Base-by-base conservation (phyloP, 1,140 invertebrate species). In the Bradynema listronoti region DNA sequence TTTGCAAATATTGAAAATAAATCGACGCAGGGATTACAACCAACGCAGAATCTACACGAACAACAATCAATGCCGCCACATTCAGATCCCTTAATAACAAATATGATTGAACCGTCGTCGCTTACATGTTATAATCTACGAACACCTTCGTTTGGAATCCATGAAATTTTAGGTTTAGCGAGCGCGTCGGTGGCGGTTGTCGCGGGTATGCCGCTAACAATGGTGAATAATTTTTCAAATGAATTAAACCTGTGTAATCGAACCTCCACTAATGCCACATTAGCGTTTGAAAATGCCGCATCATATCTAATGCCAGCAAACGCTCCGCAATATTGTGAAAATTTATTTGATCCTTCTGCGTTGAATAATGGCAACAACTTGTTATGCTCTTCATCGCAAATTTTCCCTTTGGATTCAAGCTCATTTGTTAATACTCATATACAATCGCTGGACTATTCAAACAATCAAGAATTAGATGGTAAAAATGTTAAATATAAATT, bases 161-260 rank as follows among this genome's bases (percentile, higher is more conserved):
- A 66, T 33, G 54, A 68, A 36, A 73, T 68, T n/a, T 41, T 68
- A 19, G 66, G 66, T 1, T 39, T 68, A 47, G 66, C 49, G 25
- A 57, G 14, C 9, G 60, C 66, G 16, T 33, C 51, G 14, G 39
- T 24, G 6, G 59, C 32, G 16, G 41, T 32, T 24, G 19, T 61
- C 22, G n/a, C 56, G 29, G 54, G 41, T 11, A 22, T n/a, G 24
- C 41, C 32, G 14, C 33, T 27, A 60, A 29, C 59, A 16, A 42
- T 47, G 22, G 47, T 32, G 27, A 5, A n/a, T 19, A 32, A 19
- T 50, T 50, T 5, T n/a, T n/a, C 9, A 32, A 32, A 30, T 50
- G n/a, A 5, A n/a, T 32, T 4, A n/a, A n/a, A 24, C 14, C 27
- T 4, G 16, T 32, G n/a, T n/a, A n/a, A n/a, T n/a, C n/a, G n/a